Evolutionary conservation across 2,888 invertebrate species (phyloP).

Genomic region (Koerneria pararmatus): DNA sequence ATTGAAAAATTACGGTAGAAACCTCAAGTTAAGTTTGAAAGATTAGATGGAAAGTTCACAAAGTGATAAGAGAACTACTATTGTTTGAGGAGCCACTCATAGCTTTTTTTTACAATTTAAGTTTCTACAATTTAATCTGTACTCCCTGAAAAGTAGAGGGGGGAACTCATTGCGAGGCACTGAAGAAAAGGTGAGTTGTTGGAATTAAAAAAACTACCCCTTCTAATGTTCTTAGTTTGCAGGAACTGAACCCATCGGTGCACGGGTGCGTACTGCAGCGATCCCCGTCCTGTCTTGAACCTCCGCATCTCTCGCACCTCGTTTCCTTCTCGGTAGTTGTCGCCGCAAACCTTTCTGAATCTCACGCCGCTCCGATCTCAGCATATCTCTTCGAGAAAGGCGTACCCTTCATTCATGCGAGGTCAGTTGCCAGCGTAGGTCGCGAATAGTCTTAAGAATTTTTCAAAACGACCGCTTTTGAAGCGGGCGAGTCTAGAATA

Average conservation of each 20-base stretch:
- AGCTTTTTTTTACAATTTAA: too few relatives aligned
- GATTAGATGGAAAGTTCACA: too few relatives aligned
- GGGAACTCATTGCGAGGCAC: background rate
- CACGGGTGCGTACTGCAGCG: slow-evolving; percentile 28
- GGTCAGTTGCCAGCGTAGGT: too few relatives aligned
- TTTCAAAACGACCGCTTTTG: too few relatives aligned
- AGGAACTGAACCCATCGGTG: slow-evolving; percentile 54
- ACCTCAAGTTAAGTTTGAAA: too few relatives aligned
- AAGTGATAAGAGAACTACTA: background rate
- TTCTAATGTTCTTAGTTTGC: too few relatives aligned
- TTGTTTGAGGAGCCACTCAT: too few relatives aligned
- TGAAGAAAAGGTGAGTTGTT: background rate
- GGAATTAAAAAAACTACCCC: background rate
- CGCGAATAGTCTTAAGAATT: too few relatives aligned
- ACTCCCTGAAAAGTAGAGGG: background rate
- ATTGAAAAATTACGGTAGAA: too few relatives aligned
- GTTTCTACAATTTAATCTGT: too few relatives aligned
- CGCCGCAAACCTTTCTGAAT: slow-evolving; percentile 74
- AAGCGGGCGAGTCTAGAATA: too few relatives aligned
- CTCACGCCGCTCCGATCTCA: slow-evolving; percentile 55
- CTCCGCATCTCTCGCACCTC: background rate
- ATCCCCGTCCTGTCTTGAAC: slow-evolving; percentile 69
- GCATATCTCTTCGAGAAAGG: slow-evolving; percentile 35
- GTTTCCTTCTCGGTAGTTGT: slow-evolving; percentile 69
- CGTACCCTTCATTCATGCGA: slow-evolving; percentile 48